Evolutionary conservation across 2,113 vertebrate genomes (phyloP).

Genomic region (Halcyon senegalensis): DNA sequence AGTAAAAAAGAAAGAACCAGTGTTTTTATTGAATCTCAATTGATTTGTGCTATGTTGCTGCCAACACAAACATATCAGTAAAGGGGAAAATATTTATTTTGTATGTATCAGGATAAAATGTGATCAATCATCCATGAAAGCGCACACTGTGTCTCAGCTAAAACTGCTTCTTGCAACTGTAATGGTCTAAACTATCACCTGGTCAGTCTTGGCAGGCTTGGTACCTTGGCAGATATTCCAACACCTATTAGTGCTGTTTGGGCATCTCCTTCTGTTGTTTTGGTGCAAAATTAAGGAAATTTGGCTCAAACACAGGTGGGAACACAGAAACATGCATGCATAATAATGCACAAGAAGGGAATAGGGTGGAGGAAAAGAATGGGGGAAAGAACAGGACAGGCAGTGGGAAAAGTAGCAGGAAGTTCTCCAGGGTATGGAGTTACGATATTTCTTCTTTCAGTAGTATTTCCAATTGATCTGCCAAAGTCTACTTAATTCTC

Average conservation of each 20-base stretch:
- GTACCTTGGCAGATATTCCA: neutral
- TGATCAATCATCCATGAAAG: neutral
- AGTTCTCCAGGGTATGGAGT: neutral
- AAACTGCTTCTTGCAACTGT: neutral
- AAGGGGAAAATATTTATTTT: constrained; percentile 25
- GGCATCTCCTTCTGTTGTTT: neutral
- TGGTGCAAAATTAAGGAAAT: neutral
- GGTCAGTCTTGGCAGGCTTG: neutral
- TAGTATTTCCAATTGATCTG: neutral
- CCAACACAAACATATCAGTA: neutral
- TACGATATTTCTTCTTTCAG: rapidly evolving
- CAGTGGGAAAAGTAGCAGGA: neutral
- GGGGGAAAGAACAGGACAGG: neutral
- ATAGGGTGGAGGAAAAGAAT: neutral
- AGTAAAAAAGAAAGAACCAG: neutral
- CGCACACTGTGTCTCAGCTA: neutral
- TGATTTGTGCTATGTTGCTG: neutral
- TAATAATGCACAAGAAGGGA: neutral
- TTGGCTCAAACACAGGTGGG: neutral
- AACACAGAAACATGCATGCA: neutral
- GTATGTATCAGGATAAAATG: neutral
- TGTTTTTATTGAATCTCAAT: neutral
- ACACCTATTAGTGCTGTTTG: neutral
- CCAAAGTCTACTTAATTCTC: neutral
- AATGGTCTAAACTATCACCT: neutral